Conservation (phyloP, 2,888 invertebrate genomes). For the Mythimna pallens region DNA sequence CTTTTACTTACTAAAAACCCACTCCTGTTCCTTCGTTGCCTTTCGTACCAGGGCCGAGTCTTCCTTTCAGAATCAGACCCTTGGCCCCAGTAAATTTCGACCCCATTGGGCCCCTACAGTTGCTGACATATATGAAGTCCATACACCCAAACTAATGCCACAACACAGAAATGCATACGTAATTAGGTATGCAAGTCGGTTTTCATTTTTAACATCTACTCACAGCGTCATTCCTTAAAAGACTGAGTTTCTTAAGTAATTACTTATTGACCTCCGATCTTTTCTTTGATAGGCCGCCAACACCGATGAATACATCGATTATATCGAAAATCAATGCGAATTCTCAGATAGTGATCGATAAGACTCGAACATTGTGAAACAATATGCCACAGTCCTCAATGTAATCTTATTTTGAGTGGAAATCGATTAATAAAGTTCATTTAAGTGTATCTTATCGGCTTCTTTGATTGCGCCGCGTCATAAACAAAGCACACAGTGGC, state of each 20-base stretch:
- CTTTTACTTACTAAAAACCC: too few species aligned
- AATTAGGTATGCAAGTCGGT: background rate
- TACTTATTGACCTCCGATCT: conserved; percentile 41
- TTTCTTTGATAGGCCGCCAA: conserved; percentile 48
- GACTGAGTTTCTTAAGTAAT: conserved; percentile 29
- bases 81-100: too few species aligned
- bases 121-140: too few species aligned
- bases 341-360: conserved; percentile 57
- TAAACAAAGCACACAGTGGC: conserved; percentile 68
- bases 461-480: conserved; percentile 71
- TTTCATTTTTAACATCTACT: conserved; percentile 4
- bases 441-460: conserved; percentile 65
- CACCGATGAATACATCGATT: conserved; percentile 48
- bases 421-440: conserved; percentile 66
- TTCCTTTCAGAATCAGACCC: too few species aligned
- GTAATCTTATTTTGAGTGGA: conserved; percentile 58
- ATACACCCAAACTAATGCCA: too few species aligned
- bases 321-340: conserved; percentile 60
- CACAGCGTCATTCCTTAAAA: conserved; percentile 10
- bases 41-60: too few species aligned
- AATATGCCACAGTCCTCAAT: conserved; percentile 63
- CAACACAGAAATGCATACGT: background rate
- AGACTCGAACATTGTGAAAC: conserved; percentile 56
- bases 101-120: too few species aligned
- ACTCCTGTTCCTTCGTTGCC: too few species aligned